Percentiles rank a stretch among this genome's conserved stretches.
These are phyloP conservation scores for Micrasema minimum DNA, from an alignment of 1,140 invertebrate species.

Conservation along the genomic window DNA sequence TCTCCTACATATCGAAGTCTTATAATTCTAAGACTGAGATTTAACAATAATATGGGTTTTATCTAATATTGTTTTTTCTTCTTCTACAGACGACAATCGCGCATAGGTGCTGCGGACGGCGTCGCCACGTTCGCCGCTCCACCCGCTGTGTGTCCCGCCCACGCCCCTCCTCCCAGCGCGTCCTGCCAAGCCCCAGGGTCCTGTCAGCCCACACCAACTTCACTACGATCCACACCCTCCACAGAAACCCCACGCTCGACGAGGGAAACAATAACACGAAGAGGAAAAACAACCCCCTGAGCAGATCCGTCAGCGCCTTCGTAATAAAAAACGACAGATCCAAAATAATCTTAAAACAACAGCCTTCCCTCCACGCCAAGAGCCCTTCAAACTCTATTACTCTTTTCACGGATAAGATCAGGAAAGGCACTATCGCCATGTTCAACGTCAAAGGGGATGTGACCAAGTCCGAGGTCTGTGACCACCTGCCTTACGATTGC, in stretches of 20 bases:
- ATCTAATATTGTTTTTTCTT: conserved; percentile 31
- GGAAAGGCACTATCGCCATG: conserved; percentile 33
- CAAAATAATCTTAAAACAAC: not conserved
- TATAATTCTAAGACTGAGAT: too few species aligned
- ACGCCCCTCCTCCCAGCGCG: not conserved
- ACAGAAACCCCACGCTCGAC: not conserved
- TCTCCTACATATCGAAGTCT: too few species aligned
- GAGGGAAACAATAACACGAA: conserved; percentile 42
- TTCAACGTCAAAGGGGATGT: conserved; percentile 40
- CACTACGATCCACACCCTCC: conserved; percentile 29
- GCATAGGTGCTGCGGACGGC: conserved; percentile 41
- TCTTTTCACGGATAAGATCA: conserved; percentile 32
- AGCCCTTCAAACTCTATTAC: conserved; percentile 16
- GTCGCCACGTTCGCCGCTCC: not conserved
- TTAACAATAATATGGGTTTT: too few species aligned
- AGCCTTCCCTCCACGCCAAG: not conserved
- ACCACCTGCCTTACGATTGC: not conserved
- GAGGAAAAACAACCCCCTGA: conserved; percentile 16
- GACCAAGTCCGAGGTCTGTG: not conserved
- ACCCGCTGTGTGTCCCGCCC: not conserved
- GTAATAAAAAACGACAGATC: conserved; percentile 5
- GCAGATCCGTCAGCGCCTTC: conserved; percentile 35
- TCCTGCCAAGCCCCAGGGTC: conserved; percentile 4
- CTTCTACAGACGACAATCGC: conserved; percentile 49
- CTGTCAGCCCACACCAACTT: conserved; percentile 24